phyloP scores from a whole-genome alignment of 2,888 invertebrate genomes.

The Drosophila tripunctata region DNA sequence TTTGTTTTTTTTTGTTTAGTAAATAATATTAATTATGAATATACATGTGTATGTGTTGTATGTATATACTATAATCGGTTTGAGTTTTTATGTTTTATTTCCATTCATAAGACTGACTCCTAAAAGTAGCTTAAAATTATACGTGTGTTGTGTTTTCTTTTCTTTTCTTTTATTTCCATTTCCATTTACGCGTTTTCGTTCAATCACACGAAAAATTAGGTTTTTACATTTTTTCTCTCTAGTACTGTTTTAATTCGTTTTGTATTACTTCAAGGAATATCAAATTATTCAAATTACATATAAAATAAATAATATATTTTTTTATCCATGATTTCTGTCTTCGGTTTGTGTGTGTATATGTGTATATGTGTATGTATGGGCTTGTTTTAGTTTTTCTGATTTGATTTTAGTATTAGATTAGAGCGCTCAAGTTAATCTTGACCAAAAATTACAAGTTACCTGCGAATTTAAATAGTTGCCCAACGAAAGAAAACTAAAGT shows the following conservation, averaged over 20 bases:
- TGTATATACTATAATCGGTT: conserved; percentile 29
- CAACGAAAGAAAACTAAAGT: conserved; percentile 39
- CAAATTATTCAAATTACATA: conserved; percentile 63
- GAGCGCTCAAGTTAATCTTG: conserved; percentile 18
- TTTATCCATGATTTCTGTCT: conserved; percentile 25
- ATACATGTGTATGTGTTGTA: conserved; percentile 40
- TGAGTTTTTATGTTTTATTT: conserved; percentile 55
- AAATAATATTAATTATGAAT: conserved; percentile 58
- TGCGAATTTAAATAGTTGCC: conserved; percentile 50
- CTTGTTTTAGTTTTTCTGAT: not conserved
- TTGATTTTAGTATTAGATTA: not conserved
- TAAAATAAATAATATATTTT: conserved; percentile 72
- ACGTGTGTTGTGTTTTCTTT: conserved; percentile 23
- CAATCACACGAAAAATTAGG: conserved; percentile 41
- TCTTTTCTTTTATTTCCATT: conserved; percentile 21
- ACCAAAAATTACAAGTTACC: conserved; percentile 37
- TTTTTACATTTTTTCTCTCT: conserved; percentile 36
- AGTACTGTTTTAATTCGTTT: no score
- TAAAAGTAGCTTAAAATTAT: conserved; percentile 61
- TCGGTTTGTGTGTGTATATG: conserved; percentile 7
- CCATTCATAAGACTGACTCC: conserved; percentile 66
- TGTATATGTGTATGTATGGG: not conserved
- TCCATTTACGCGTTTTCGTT: conserved; percentile 16
- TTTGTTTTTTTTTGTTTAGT: conserved; percentile 61
- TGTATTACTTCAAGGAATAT: conserved; percentile 57